Evolutionary conservation across 37 sponge, comb jelly and placozoan genomes (phyloP), one percentile per base, ranked within the genome.

Genomic region (Agelas oroides): DNA sequence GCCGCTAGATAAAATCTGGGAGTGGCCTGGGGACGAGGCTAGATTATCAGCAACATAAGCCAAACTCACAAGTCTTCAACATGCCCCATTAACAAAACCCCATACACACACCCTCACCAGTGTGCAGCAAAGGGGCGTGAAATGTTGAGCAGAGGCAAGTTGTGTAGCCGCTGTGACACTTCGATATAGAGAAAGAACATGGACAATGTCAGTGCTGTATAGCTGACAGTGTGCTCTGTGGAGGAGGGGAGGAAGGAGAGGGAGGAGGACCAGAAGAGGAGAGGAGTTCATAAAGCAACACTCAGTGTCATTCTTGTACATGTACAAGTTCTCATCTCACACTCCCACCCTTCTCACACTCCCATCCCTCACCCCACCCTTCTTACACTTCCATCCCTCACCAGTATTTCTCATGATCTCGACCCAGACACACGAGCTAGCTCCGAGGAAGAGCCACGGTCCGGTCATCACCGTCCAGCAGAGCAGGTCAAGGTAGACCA

Each of bases 121-220:
- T 88, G 89, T 34, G 89, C 89, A 36, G 83, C 89, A 88, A 88
- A 88, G 8, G 89, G 89, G 65, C 89, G 69, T 36, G 83, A 76
- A 14, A 88, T 34, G 46, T 69, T 82, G 37, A 88, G 52, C 30
- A 88, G 63, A 17, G 80, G 74, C 1, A 65, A 54, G 18, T 28
- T 57, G 14, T 54, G 31, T 2, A 88, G 67, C 23, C 77, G 65
- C 27, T 81, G 60, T 0, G 89, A 77, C 5, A 88, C 77, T 58
- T 88, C 89, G 19, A 88, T 55, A 59, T 88, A 88, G 18, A 82
- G 62, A 66, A 88, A 88, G 27, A 88, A 59, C 76, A 82, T 70
- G 60, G 84, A 84, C 24, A 89, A 75, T 2, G 73, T 25, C 38
- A 83, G 36, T 25, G 73, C 61, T 8, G 79, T 62, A 32, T 73